A percentile compares a stretch with the other conserved stretches of the same genome.
Evolutionary conservation across 2,113 vertebrate genomes (phyloP).

Genomic region (Nesoenas mayeri): DNA sequence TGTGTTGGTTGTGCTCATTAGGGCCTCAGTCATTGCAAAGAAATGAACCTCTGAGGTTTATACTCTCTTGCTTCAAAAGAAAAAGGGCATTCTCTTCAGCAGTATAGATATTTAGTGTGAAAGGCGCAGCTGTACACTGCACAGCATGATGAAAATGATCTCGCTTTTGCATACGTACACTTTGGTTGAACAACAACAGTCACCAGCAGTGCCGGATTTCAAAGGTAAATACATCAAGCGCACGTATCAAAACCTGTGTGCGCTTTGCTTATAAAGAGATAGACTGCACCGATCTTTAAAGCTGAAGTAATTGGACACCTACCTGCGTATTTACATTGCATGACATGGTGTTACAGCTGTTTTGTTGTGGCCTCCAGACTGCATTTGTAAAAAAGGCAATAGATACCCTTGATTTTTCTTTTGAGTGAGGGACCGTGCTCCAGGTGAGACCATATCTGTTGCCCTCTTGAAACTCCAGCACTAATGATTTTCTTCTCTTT

Average conservation of each 20-base stretch:
- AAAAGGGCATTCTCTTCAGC: constrained; percentile 43
- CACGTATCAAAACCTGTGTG: background rate
- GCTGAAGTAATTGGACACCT: constrained; percentile 49
- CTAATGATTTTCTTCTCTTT: background rate
- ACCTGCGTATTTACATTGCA: constrained; percentile 47
- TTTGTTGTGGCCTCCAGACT: background rate
- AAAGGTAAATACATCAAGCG: constrained; percentile 42
- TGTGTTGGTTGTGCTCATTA: constrained; percentile 24
- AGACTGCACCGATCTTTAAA: constrained; percentile 20
- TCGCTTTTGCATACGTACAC: constrained; percentile 2
- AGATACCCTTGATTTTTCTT: background rate
- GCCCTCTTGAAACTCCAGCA: background rate
- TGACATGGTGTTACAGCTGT: background rate
- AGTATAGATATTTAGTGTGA: constrained; percentile 21
- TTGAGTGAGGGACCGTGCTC: background rate
- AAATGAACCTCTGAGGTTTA: constrained; percentile 35
- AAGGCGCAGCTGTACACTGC: background rate
- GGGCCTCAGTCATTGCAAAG: background rate
- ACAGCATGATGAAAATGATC: constrained; percentile 38
- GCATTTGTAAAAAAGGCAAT: background rate
- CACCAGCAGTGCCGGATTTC: constrained; percentile 48
- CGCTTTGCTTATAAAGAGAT: background rate
- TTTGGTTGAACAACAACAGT: constrained; percentile 28
- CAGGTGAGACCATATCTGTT: background rate
- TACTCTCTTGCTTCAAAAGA: constrained; percentile 11